Percentiles rank a stretch among this genome's conserved stretches.
phyloP scores from a whole-genome alignment of 2,797 vertebrate species.

The Dryobates pubescens region DNA sequence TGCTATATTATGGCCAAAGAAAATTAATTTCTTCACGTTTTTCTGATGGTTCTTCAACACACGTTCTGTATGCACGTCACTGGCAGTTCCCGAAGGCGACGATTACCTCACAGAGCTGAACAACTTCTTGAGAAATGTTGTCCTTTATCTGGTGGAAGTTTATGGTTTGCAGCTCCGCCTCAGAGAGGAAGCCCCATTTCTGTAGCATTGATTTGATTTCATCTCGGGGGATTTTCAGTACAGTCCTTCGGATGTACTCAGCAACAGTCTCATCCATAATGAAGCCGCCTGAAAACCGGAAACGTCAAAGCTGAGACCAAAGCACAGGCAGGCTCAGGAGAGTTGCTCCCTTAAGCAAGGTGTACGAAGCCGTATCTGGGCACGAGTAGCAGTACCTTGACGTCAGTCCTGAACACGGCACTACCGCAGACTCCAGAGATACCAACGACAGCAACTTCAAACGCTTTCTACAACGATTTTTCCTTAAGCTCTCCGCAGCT shows the following conservation, averaged over 20 bases:
- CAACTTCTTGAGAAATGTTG: conserved; percentile 76
- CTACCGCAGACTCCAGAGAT: too few relatives aligned
- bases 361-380: fast-evolving
- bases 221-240: conserved; percentile 80
- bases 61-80: fast-evolving
- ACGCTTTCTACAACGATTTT: fast-evolving
- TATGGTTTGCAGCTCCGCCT: conserved; percentile 74
- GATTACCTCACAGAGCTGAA: conserved; percentile 82
- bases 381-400: fast-evolving
- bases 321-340: neutral
- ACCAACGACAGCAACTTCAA: neutral
- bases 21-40: neutral
- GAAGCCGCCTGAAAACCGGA: neutral
- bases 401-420: fast-evolving
- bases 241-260: conserved; percentile 80
- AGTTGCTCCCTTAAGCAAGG: fast-evolving
- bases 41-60: neutral
- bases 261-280: conserved; percentile 82
- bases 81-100: neutral
- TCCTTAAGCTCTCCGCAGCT: neutral
- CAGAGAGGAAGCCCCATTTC: conserved; percentile 85
- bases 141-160: conserved; percentile 80
- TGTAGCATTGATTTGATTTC: conserved; percentile 76
- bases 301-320: neutral
- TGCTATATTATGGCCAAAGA: neutral